Base-by-base conservation (phyloP, 1,140 invertebrate genomes). In the Apis dorsata region DNA sequence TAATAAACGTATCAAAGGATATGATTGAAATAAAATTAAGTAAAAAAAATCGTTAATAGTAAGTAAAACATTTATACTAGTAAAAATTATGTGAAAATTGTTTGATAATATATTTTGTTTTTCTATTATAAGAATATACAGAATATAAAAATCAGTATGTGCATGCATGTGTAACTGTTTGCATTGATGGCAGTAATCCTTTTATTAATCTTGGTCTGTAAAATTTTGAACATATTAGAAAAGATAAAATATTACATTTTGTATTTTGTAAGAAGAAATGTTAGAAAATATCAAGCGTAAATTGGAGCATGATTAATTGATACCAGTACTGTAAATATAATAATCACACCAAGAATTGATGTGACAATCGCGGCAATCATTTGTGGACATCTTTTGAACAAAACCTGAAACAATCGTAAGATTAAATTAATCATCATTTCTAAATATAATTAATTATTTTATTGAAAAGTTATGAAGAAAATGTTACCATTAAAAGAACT, bases 1-100 rank as follows among this genome's bases (percentile, higher is more conserved):
- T 95, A 0, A 91, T 93, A 34, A 92, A 95, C 19, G 94, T 95
- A 19, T 95, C 96, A 7, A 91, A 94, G 51, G 95, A 96, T 83
- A 95, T 95, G 92, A 92, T 95, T 44, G 88, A 92, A 89, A 85
- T 91, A n/a, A 93, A 91, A 84, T 87, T 90, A 78, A 88, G 68
- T 73, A 84, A 74, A 12, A 88, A 85, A 63, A 75, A 87, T 12
- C 88, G 77, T 34, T 74, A 81, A 77, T 57, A 86, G 90, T 90
- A 88, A 89, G 79, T 90, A 87, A 87, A 24, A 78, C 28, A 85
- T 70, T 65, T 72, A 59, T 60, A 77, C 86, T 84, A 82, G 63
- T 71, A 84, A 55, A 79, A 63, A 72, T 59, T 19, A 63, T 51
- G 59, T 79, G 4, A 13, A 63, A 63, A 1, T 63, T 10, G 8